These are phyloP conservation scores for Podocnemis expansa DNA, from an alignment of 2,113 vertebrate genomes.

Conservation along the genomic window DNA sequence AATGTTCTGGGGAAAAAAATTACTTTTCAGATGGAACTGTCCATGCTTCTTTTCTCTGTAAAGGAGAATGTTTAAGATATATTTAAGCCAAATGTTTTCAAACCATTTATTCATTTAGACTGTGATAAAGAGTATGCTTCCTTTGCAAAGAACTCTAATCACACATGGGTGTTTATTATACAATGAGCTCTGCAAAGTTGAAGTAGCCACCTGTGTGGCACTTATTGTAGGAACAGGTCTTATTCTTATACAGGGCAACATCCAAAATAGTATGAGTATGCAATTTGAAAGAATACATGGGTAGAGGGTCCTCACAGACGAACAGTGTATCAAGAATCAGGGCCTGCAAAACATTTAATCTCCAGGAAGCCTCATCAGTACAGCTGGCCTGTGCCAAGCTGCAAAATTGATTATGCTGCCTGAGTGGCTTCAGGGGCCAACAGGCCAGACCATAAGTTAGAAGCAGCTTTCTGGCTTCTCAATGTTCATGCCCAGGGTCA, in stretches of 20 bases:
- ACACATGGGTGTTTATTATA: rapidly evolving
- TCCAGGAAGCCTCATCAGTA: too few relatives aligned
- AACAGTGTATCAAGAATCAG: rapidly evolving
- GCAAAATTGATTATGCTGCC: too few relatives aligned
- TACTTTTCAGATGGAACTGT: neutral
- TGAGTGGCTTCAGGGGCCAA: too few relatives aligned
- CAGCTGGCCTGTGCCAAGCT: too few relatives aligned
- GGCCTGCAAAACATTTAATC: too few relatives aligned
- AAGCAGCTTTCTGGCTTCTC: too few relatives aligned
- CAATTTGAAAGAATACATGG: neutral
- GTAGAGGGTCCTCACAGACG: neutral
- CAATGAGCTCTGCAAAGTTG: neutral
- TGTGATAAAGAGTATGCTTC: rapidly evolving
- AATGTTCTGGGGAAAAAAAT: neutral
- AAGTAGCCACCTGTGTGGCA: rapidly evolving
- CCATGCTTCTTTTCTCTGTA: neutral
- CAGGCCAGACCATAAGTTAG: too few relatives aligned
- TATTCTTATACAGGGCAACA: neutral
- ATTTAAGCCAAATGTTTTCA: neutral
- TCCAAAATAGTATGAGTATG: neutral
- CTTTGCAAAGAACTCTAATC: neutral
- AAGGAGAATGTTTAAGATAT: neutral
- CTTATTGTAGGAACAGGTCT: neutral
- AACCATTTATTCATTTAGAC: neutral
- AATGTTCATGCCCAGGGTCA: too few relatives aligned